Percentiles rank a stretch among this genome's conserved stretches.
Evolutionary conservation across 1,140 invertebrate genomes (phyloP).

Genomic region (Anastrepha ludens): DNA sequence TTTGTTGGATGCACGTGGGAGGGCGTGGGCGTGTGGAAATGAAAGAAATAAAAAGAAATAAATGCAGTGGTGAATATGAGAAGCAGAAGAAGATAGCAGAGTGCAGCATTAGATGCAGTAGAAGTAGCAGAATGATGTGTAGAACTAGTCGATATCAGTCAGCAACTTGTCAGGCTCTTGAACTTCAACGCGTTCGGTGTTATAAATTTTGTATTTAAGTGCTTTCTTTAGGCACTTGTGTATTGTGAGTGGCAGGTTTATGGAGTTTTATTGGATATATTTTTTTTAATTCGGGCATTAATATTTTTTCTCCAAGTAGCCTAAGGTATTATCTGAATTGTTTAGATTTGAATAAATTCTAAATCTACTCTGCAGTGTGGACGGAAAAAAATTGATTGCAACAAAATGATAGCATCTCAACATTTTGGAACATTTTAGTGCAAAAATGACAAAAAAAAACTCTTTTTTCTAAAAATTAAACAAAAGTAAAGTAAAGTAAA

Average conservation of each 20-base stretch:
- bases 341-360: not conserved
- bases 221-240: not conserved
- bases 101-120: not conserved
- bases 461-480: no score
- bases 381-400: no score
- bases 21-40: not conserved
- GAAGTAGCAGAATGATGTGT: not conserved
- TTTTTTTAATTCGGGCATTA: not conserved
- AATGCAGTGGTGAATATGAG: not conserved
- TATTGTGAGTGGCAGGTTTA: conserved; percentile 16
- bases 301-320: not conserved
- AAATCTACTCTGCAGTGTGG: not conserved
- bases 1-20: not conserved
- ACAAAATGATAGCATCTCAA: no score
- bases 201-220: conserved; percentile 8
- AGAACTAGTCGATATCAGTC: not conserved
- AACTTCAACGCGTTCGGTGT: conserved; percentile 11
- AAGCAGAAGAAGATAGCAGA: not conserved
- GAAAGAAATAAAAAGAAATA: not conserved
- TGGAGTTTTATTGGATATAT: not conserved
- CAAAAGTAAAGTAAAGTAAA: no score
- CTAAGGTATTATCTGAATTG: not conserved
- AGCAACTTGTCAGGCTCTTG: not conserved
- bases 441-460: no score
- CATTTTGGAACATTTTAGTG: no score